A percentile compares a stretch with the other conserved stretches of the same genome.
Evolutionary conservation across 2,888 invertebrate species (phyloP).

Genomic region (Cephus pygmeus): DNA sequence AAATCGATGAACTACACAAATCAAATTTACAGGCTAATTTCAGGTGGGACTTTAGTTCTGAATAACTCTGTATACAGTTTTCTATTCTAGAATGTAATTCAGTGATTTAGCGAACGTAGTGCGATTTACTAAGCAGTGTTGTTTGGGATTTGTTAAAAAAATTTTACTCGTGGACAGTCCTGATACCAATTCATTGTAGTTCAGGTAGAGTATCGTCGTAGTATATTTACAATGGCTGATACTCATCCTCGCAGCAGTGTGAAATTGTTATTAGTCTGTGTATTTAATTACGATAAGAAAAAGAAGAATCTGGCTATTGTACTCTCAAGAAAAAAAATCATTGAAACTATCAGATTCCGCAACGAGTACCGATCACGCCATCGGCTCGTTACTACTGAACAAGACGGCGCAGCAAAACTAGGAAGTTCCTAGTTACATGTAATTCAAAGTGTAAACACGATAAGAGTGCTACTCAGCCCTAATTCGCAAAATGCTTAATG

Average conservation of each 20-base stretch:
- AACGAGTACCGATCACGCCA: slow-evolving; percentile 31
- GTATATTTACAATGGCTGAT: too few species aligned
- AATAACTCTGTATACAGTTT: too few species aligned
- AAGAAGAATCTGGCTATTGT: slow-evolving; percentile 10
- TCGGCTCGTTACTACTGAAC: slow-evolving; percentile 30
- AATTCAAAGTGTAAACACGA: neutral
- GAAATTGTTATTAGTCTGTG: neutral
- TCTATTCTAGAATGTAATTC: too few species aligned
- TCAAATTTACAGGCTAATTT: too few species aligned
- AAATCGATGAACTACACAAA: too few species aligned
- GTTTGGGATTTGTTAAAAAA: neutral
- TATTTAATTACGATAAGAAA: neutral
- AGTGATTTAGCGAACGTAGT: too few species aligned
- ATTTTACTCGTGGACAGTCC: neutral
- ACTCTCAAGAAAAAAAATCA: slow-evolving; percentile 37
- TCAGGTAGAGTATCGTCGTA: too few species aligned
- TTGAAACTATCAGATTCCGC: slow-evolving; percentile 5
- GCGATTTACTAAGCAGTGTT: too few species aligned
- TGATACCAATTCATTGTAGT: too few species aligned
- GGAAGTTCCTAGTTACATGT: neutral
- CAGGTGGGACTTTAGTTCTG: too few species aligned
- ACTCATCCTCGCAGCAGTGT: neutral
- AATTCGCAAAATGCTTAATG: neutral
- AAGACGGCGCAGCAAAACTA: neutral
- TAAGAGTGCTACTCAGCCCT: neutral